Evolutionary conservation across 2,888 invertebrate species (phyloP).

Genomic region (Boloria euphrosyne): DNA sequence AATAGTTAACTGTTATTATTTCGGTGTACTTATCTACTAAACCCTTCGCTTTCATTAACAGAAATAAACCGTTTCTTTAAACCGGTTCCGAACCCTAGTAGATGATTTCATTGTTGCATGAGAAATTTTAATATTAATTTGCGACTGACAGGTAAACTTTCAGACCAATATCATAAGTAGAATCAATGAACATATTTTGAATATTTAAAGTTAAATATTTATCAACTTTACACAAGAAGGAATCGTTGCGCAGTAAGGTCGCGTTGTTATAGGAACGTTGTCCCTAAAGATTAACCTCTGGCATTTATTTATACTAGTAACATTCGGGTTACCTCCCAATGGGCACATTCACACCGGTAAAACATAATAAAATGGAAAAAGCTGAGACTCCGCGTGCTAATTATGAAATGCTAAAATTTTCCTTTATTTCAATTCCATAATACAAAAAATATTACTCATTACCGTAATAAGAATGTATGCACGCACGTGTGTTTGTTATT

Average conservation of each 20-base stretch:
- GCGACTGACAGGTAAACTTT: no score
- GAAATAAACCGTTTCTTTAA: no score
- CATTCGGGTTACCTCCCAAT: constrained; percentile 31
- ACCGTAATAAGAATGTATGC: background rate
- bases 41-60: no score
- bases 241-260: constrained; percentile 10
- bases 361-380: constrained; percentile 12
- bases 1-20: no score
- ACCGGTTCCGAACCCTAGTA: no score
- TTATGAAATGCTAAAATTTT: constrained; percentile 8
- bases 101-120: no score
- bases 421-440: background rate
- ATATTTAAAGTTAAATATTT: background rate
- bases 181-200: no score
- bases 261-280: constrained; percentile 13
- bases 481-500: no score
- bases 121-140: no score
- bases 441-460: background rate
- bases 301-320: constrained; percentile 26
- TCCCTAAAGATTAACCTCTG: constrained; percentile 19
- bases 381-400: constrained; percentile 13
- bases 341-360: constrained; percentile 28
- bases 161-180: no score
- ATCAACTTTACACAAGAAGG: background rate
- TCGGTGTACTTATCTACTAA: no score